phyloP scores from a whole-genome alignment of 2,888 invertebrate genomes.

The Flexamia atlantica region DNA sequence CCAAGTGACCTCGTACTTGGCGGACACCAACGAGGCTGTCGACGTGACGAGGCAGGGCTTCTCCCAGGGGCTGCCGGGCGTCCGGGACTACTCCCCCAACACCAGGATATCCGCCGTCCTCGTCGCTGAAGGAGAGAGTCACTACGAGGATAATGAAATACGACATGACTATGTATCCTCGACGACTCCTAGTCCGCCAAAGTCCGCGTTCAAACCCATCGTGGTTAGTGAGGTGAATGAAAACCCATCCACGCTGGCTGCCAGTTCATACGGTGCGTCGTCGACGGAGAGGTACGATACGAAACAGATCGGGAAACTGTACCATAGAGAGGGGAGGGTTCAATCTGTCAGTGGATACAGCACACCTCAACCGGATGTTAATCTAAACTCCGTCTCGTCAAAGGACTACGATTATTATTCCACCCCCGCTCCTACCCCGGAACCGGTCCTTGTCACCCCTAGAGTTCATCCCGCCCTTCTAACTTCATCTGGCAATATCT shows the following conservation, averaged over 20 bases:
- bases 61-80: conserved; percentile 48
- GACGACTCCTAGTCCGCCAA: conserved; percentile 57
- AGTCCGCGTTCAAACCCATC: conserved; percentile 66
- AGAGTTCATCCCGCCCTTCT: conserved; percentile 47
- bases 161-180: conserved; percentile 32
- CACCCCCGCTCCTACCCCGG: conserved; percentile 49
- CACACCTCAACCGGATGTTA: not conserved
- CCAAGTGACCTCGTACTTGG: conserved; percentile 68
- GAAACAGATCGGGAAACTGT: conserved; percentile 26
- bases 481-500: conserved; percentile 66
- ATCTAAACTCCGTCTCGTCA: not conserved
- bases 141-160: conserved; percentile 64
- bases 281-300: not conserved
- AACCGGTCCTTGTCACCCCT: conserved; percentile 59
- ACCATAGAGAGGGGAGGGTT: conserved; percentile 27
- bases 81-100: conserved; percentile 61
- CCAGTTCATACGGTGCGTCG: not conserved
- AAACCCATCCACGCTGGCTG: not conserved
- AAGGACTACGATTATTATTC: conserved; percentile 13
- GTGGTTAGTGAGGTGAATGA: conserved; percentile 64
- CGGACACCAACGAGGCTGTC: conserved; percentile 67
- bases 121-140: conserved; percentile 67
- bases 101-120: conserved; percentile 69
- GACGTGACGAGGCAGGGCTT: conserved; percentile 63
- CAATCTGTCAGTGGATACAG: not conserved